phyloP scores from a whole-genome alignment of 2,113 vertebrate species.

The Neolamprologus hecqui region DNA sequence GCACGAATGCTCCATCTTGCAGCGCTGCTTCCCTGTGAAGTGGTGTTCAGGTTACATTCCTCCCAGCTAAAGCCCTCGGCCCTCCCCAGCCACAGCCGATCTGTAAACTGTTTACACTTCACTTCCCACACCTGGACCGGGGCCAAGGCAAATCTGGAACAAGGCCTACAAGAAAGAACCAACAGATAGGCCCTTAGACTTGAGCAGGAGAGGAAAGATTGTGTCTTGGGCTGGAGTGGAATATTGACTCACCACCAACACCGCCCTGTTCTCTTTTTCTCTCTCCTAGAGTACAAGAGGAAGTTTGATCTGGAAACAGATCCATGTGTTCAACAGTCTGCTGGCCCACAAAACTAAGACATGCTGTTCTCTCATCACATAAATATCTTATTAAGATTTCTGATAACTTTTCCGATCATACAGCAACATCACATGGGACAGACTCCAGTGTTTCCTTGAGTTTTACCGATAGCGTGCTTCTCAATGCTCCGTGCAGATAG shows the following conservation, averaged over 20 bases:
- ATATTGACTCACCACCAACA: conserved; percentile 29
- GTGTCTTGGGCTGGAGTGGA: conserved; percentile 17
- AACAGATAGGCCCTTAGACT: conserved; percentile 26
- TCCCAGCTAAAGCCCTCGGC: conserved; percentile 39
- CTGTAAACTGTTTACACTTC: conserved; percentile 68
- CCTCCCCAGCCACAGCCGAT: conserved; percentile 51
- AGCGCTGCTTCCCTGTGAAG: conserved; percentile 46
- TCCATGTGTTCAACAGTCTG: conserved; percentile 9
- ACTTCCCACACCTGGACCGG: conserved; percentile 57
- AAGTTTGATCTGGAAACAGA: conserved; percentile 23
- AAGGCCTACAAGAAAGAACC: conserved; percentile 23
- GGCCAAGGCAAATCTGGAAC: conserved; percentile 55
- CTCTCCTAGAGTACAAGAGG: not conserved
- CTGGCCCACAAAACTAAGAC: not conserved
- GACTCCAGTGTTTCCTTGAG: not conserved
- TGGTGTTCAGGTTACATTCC: conserved; percentile 57
- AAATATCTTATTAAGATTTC: not conserved
- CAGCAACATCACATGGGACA: not conserved
- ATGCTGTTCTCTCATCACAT: not conserved
- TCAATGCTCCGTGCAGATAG: not conserved
- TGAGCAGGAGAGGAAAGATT: conserved; percentile 32
- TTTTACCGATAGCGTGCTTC: not conserved
- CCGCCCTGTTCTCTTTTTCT: not conserved
- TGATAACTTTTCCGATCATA: not conserved
- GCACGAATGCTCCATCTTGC: conserved; percentile 35